Conservation (phyloP, 2,888 invertebrate genomes). For the Trichacis sp. region DNA sequence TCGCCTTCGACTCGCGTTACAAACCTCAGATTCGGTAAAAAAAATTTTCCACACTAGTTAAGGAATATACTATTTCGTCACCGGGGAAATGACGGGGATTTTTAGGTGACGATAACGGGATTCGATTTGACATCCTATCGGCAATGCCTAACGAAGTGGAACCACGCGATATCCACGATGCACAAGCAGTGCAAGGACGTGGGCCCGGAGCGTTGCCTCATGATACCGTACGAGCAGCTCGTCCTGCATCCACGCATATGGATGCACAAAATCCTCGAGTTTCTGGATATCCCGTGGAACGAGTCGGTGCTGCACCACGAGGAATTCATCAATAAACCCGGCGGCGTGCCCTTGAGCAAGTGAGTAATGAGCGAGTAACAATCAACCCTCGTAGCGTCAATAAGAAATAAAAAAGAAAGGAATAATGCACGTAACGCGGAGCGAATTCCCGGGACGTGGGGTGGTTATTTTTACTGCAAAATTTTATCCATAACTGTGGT, state of each 20-base stretch:
- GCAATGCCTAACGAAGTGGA: constrained; percentile 97
- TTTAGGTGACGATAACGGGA: constrained; percentile 84
- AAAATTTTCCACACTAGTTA: too few relatives aligned
- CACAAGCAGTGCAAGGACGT: constrained; percentile 90
- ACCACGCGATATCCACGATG: constrained; percentile 94
- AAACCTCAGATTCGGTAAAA: too few relatives aligned
- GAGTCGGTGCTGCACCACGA: constrained; percentile 97
- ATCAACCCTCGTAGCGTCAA: background rate
- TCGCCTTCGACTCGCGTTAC: constrained; percentile 3
- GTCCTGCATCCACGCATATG: constrained; percentile 92
- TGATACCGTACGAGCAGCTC: constrained; percentile 96
- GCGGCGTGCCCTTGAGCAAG: constrained; percentile 96
- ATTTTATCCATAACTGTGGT: too few relatives aligned
- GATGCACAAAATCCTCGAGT: constrained; percentile 88
- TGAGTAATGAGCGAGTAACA: constrained; percentile 70
- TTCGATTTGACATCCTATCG: constrained; percentile 95
- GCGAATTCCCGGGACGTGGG: too few relatives aligned
- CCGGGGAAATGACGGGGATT: too few relatives aligned
- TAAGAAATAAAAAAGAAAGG: background rate
- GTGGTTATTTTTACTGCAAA: too few relatives aligned
- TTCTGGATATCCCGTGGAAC: constrained; percentile 94
- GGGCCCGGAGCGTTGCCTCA: constrained; percentile 82
- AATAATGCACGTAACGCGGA: too few relatives aligned
- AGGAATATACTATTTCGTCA: too few relatives aligned
- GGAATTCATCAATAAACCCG: constrained; percentile 94